Percentiles rank a stretch among this genome's conserved stretches.
These are phyloP conservation scores for Rambutsinella grinnellia DNA, from an alignment of 2,888 invertebrate species.

Conservation along the genomic window DNA sequence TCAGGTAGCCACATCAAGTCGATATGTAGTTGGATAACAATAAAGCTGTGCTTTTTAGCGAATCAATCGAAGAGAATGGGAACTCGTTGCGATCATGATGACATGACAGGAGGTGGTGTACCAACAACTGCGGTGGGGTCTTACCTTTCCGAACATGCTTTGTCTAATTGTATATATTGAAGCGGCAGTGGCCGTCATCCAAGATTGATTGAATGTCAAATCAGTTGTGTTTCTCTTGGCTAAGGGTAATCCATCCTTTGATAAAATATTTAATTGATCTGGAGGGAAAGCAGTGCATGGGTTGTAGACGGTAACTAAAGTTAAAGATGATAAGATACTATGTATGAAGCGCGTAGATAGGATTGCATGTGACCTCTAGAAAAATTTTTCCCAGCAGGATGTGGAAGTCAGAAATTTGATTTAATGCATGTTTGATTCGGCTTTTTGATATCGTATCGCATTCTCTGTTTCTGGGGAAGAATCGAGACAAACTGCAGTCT, in stretches of 20 bases:
- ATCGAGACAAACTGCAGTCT: neutral
- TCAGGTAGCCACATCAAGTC: too few species aligned
- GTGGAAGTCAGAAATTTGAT: neutral
- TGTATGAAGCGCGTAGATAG: neutral
- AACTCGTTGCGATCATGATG: too few species aligned
- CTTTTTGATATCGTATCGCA: neutral
- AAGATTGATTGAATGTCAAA: neutral
- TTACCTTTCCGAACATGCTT: too few species aligned
- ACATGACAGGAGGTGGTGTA: neutral
- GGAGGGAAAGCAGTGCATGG: neutral
- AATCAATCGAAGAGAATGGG: too few species aligned
- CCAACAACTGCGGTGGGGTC: neutral
- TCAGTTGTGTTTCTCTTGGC: neutral
- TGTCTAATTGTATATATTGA: too few species aligned
- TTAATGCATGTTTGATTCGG: neutral
- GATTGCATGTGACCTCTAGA: neutral
- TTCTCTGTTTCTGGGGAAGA: neutral
- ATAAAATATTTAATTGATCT: conserved; percentile 10
- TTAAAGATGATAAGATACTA: neutral
- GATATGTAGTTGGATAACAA: too few species aligned
- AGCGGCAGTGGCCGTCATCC: too few species aligned
- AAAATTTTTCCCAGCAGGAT: neutral
- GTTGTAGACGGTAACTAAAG: too few species aligned
- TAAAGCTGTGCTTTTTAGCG: too few species aligned
- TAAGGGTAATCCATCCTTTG: neutral